Conservation (phyloP, 2,888 invertebrate genomes). For the Bugulina stolonifera region DNA sequence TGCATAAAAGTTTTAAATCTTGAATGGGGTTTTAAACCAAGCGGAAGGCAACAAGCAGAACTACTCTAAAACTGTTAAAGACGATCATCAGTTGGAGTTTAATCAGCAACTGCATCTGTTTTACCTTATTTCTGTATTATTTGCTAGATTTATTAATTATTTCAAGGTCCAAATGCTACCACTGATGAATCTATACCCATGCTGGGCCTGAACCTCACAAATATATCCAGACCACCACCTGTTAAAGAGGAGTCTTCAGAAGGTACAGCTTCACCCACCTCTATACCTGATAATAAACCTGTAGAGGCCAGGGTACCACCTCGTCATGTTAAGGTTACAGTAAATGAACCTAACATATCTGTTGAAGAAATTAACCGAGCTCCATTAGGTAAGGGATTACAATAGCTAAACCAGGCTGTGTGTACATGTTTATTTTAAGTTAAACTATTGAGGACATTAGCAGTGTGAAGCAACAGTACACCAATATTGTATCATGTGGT, state of each 20-base stretch:
- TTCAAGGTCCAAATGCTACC: not conserved
- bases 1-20: no score
- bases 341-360: not conserved
- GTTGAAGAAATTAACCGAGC: not conserved
- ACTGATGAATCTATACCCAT: not conserved
- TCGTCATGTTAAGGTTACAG: conserved; percentile 8
- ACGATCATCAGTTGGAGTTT: no score
- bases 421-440: no score
- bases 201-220: not conserved
- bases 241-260: not conserved
- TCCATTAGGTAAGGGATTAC: not conserved
- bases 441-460: no score
- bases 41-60: no score
- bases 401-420: no score
- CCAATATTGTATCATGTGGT: no score
- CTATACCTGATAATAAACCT: not conserved
- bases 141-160: not conserved
- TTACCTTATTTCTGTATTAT: not conserved
- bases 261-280: not conserved
- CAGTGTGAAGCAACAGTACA: no score
- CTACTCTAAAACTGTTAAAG: no score
- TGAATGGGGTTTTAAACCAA: no score
- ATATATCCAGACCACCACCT: not conserved
- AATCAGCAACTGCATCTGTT: no score
- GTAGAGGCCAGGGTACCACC: not conserved